Evolutionary conservation across 2,888 invertebrate species (phyloP), one percentile per base, ranked within the genome.

Genomic region (Epirrita christyi): DNA sequence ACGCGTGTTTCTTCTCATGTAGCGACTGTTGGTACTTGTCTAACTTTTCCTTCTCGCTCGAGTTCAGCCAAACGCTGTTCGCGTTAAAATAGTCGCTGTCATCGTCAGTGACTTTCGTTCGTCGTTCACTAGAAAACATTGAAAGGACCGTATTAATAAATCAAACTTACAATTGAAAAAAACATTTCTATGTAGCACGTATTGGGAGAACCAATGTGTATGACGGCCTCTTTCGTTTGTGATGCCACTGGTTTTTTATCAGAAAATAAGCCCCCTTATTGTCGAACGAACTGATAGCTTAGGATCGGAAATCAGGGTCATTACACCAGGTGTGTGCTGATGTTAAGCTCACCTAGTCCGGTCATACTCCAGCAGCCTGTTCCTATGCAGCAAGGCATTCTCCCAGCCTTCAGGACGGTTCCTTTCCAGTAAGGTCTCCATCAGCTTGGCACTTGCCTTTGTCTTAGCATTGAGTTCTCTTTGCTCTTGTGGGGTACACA

Each of bases 41-140:
- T 34, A 96, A 83, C 56, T 93, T 93, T 36, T 94, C 93, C 50
- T 95, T 93, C 80, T 98, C 96, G 7, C 88, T 89, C 6, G 94
- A 92, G 37, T 94, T 94, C 14, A 98, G 88, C 98, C 98, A 99
- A 21, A 95, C 95, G 66, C 96, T 96, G 74, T 94, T 94, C 34
- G 95, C 93, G 73, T 95, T 94, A 81, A 97, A 99, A 84, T 99
- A 99, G 83, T 99, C 99, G 64, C 96, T 94, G 80, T 99, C 98
- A 79, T 99, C 99, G 81, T 99, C 99, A 42, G 96, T 97, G 6
- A 98, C 96, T 76, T 94, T 94, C 2, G 95, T 96, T 54, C 96
- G 93, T 37, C 94, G 93, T 68, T 94, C 94, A 75, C 96, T 96
- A n/a, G n/a, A n/a, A n/a, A n/a, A n/a, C n/a, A n/a, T n/a, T n/a